Evolutionary conservation across 2,797 vertebrate species (phyloP), one percentile per base, ranked within the genome.

Genomic region (Yasuhikotakia modesta): DNA sequence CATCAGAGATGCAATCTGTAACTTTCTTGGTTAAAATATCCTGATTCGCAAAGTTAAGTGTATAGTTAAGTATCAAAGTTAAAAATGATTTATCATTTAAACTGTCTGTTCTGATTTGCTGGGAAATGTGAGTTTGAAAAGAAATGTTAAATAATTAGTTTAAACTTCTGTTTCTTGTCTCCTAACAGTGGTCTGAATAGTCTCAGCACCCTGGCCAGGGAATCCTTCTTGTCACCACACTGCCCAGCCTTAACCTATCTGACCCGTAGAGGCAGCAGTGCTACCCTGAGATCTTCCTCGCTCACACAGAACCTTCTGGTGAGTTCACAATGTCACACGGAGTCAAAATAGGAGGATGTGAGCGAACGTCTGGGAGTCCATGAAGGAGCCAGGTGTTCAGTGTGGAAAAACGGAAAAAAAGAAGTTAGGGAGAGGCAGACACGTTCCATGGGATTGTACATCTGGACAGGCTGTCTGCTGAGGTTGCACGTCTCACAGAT

Each of bases 141-240:
- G 35, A 39, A 39, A 39, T 43, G 39, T 11, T 11, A 43, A 43
- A 43, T 43, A 43, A 43, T 10, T 1, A 43, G 39, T 8, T 65
- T 46, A 30, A 72, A 50, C 27, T 66, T 43, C 1, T 50, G 10
- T 43, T 50, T 2, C 48, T 66, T 81, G 19, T 79, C 55, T 68
- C 22, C 63, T 27, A 45, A 16, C 83, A 87, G 87, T 78, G 85
- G 84, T 85, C 80, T 81, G 78, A 72, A 57, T 79, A 43, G 50
- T 83, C 82, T 85, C 78, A 68, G 74, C 75, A 74, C 69, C 81
- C 82, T 82, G 82, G 85, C 79, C 67, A 72, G 77, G 72, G 78
- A 68, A 82, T 71, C 72, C 73, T 66, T 73, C 70, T 80, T 58
- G 76, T 70, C 64, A 21, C 67, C 61, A 69, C 52, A 22, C 67